Evolutionary conservation across 2,888 invertebrate species (phyloP), one percentile per base, ranked within the genome.

Genomic region (Mythimna vitellina): DNA sequence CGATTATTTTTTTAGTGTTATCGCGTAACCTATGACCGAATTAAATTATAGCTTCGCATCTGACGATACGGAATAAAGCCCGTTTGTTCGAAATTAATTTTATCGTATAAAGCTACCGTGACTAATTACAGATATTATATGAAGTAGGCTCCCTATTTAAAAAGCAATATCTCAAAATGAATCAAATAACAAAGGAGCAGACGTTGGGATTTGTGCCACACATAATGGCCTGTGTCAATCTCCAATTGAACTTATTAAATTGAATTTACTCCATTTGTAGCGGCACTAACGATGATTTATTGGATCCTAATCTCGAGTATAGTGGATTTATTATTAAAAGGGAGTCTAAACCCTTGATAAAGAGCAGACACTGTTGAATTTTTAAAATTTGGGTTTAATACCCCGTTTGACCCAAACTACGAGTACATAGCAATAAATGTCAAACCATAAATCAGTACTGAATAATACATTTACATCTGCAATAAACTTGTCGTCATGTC

Each of bases 161-260:
- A 84, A 83, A 74, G 75, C 70, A 77, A 87, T 89, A 88, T 82
- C 85, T 86, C 86, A 62, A 67, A 72, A 70, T 84, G 86, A 77
- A 89, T 89, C 89, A 90, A 91, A 92, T 88, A 88, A 91, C 88
- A 89, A 90, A 89, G 81, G 82, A 87, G 87, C 83, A 83, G 54
- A 87, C 83, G 84, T 86, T 86, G 81, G 89, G 92, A 94, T 93
- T 93, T 92, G 86, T 90, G 89, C 69, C 89, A 87, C 83, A 88
- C 78, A 83, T 90, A 92, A 91, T 92, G 88, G 90, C 81, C 88
- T 91, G 90, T 92, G 95, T 94, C 94, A 94, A 93, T 89, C 91
- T 88, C 88, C 92, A 94, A 93, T 95, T 95, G 94, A 93, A 93
- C 94, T 93, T 93, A 93, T 93, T 93, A 92, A 92, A 93, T 93